These are phyloP conservation scores for Agraylea sexmaculata DNA, from an alignment of 1,140 invertebrate genomes.

Conservation along the genomic window DNA sequence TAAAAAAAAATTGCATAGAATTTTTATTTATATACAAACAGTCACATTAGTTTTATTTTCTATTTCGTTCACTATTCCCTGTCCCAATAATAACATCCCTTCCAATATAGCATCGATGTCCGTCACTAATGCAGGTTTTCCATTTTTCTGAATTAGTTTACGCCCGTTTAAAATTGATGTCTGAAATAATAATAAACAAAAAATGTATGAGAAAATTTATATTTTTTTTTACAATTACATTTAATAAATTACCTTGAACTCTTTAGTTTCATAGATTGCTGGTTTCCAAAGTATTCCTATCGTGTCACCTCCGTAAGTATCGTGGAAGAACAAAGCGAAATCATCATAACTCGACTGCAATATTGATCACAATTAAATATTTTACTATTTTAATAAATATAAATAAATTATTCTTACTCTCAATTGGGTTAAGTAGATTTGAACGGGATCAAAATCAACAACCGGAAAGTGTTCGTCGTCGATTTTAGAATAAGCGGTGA, in stretches of 20 bases:
- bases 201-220: slow-evolving; percentile 1
- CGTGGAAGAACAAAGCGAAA: slow-evolving; percentile 79
- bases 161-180: slow-evolving; percentile 28
- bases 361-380: slow-evolving; percentile 12
- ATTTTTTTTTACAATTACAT: not conserved
- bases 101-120: slow-evolving; percentile 57
- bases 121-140: slow-evolving; percentile 39
- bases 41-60: slow-evolving; percentile 17
- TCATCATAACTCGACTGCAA: slow-evolving; percentile 62
- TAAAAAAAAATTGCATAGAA: no score
- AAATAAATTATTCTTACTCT: slow-evolving; percentile 41
- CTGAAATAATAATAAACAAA: slow-evolving; percentile 22
- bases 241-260: slow-evolving; percentile 71
- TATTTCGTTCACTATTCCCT: slow-evolving; percentile 46
- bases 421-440: slow-evolving; percentile 59
- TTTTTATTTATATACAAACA: no score
- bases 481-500: slow-evolving; percentile 16
- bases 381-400: slow-evolving; percentile 1
- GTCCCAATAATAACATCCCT: slow-evolving; percentile 59
- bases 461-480: slow-evolving; percentile 51
- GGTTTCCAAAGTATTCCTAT: slow-evolving; percentile 80
- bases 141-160: slow-evolving; percentile 27
- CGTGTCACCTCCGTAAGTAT: slow-evolving; percentile 66
- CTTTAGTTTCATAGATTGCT: slow-evolving; percentile 41
- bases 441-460: slow-evolving; percentile 64